Percentiles rank a stretch among this genome's conserved stretches.
These are phyloP conservation scores for Drosophila obscura DNA, from an alignment of 1,140 invertebrate species.

Conservation along the genomic window DNA sequence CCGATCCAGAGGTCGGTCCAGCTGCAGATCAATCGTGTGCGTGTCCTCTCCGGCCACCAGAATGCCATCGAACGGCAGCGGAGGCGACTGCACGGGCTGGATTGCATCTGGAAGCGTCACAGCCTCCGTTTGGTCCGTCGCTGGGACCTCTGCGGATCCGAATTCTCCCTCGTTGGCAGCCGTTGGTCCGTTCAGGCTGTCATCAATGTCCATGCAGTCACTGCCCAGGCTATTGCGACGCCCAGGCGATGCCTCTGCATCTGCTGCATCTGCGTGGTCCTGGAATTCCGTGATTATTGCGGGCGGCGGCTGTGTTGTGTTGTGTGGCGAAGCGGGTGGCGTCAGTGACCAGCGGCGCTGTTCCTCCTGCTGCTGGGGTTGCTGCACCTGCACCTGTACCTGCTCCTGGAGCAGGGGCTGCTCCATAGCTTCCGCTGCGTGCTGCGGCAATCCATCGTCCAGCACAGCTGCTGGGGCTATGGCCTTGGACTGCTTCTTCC, in stretches of 20 bases:
- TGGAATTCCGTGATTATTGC: constrained; percentile 28
- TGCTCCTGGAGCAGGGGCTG: constrained; percentile 4
- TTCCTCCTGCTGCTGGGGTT: constrained; percentile 19
- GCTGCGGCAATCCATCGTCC: constrained; percentile 13
- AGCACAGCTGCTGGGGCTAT: constrained; percentile 13
- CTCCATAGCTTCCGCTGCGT: neutral
- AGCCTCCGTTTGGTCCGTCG: neutral
- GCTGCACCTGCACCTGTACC: constrained; percentile 2
- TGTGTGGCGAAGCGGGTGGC: constrained; percentile 71
- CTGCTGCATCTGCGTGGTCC: constrained; percentile 13
- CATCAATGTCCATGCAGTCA: constrained; percentile 70
- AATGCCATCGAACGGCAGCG: constrained; percentile 61
- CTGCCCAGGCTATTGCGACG: constrained; percentile 67
- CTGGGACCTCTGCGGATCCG: neutral
- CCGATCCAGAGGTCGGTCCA: constrained; percentile 89
- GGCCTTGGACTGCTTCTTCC: constrained; percentile 45
- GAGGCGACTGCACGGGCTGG: neutral
- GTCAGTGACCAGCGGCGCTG: constrained; percentile 74
- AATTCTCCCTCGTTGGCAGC: neutral
- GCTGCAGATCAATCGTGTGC: constrained; percentile 88
- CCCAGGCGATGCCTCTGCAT: too few relatives aligned
- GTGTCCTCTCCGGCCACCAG: constrained; percentile 87
- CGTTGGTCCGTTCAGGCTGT: constrained; percentile 42
- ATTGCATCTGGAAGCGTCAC: neutral
- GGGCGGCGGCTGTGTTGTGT: constrained; percentile 33